Base-by-base conservation (phyloP, 2,888 invertebrate genomes). In the Lasioglossum leucozonium region DNA sequence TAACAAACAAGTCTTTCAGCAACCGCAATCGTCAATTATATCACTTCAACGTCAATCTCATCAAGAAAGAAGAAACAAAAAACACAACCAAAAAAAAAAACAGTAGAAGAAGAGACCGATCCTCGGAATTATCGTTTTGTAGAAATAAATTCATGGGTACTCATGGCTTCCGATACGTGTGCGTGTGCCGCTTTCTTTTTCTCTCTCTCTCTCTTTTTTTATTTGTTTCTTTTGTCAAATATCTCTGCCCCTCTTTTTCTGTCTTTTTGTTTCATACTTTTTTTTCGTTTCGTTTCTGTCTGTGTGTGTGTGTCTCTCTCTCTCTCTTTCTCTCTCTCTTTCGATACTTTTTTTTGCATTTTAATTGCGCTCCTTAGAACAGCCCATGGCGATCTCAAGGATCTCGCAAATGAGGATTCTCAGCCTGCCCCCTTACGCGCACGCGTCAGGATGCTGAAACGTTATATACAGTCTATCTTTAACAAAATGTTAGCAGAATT, bases 391-490 rank as follows among this genome's bases (percentile, higher is more conserved):
- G 91, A 86, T 92, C 91, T 93, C 91, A 93, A 93, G 92, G 91
- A 91, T 92, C 92, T 89, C 92, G 91, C 90, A 91, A 55, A 87
- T 87, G 89, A 91, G 84, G 85, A 88, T 79, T 88, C 91, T 86
- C 91, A 81, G 88, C 91, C 81, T 82, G 91, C 82, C 85, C 91
- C 92, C 91, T 91, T 92, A 93, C 93, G 93, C 93, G 93, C 94
- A 92, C 91, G 94, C 93, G 92, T 92, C 93, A 94, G 94, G 94
- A 94, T 94, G 95, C 95, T 95, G 95, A 95, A 95, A 95, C 91
- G 93, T 95, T 91, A 94, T 93, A 93, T 91, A 90, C 85, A 88
- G 82, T 77, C 82, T 88, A 62, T 76, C 81, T 91, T 91, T 87
- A 88, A 91, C 82, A 88, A 88, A 83, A 81, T 79, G 72, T 81